Base-by-base conservation (phyloP, 2,113 vertebrate genomes). In the Hepsetus odoe region DNA sequence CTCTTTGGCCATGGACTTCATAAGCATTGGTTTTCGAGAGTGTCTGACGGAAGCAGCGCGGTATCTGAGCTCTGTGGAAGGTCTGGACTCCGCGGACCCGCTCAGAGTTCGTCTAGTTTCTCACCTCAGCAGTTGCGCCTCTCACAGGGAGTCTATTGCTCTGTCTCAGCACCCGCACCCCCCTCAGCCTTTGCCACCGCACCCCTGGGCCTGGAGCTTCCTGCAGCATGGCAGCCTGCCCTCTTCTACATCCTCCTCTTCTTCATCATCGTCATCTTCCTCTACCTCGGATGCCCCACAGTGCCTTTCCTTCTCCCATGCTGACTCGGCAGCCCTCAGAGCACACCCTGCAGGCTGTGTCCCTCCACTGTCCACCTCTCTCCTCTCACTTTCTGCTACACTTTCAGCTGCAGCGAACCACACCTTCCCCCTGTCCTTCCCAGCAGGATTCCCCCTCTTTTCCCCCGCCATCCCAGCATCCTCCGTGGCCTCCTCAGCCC, bases 11-110 rank as follows among this genome's bases (percentile, higher is more conserved):
- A 95, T 98, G 95, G 97, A 99, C 92, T 99, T 99, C 91, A 96
- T 98, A 94, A 98, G 95, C 91, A 94, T 98, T 14, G 97, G 97
- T 0, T 99, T 98, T 87, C 89, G 96, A 26, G 97, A 99, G 88
- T 99, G 97, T 80, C 79, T 98, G 74, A 94, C 93, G 0, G 97
- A 99, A 83, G 96, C 95, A 0, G 96, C 95, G 0, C 88, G 96
- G 26, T 99, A 98, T 86, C 89, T 98, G 88, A 95, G 94, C 71
- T 91, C 95, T 0, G 91, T 96, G 88, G 97, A 98, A 89, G 94
- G 95, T 32, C 91, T 96, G 76, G 96, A 98, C 89, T 93, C 94
- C 0, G 81, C 93, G 0, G 95, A 97, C 69, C 96, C 96, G 0
- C 90, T 98, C 42, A 90, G 93, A 0, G 89, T 94, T 77, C 91